Base-by-base conservation (phyloP, 2,888 invertebrate genomes). In the Pemphredon lugubris region DNA sequence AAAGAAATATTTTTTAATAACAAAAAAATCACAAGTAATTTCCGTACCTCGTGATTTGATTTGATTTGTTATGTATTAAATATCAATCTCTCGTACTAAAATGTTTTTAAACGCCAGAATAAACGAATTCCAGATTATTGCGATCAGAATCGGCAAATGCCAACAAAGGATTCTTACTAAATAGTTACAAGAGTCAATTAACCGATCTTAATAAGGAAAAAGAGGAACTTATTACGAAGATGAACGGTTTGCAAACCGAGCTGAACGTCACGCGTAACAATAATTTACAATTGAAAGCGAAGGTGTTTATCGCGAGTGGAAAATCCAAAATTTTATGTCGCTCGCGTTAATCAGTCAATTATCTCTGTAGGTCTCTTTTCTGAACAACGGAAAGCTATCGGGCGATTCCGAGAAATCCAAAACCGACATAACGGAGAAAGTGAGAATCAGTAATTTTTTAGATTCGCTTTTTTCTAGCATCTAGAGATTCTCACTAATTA, bases 131-230 rank as follows among this genome's bases (percentile, higher is more conserved):
- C 21, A 85, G 84, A 70, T 47, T 85, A n/a, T 20, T 72, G 37
- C 64, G 82, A 30, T 71, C 71, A 1, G 84, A 83, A 64, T 85
- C 84, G 2, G 75, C 82, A 0, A 84, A 83, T 32, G 68, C 81
- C 11, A 84, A 85, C 39, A 84, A 81, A 44, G 79, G 77, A 45
- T 74, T 81, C 53, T 66, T 84, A 60, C 20, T 85, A 11, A 84
- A 79, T 47, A 84, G 65, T 50, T 85, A 82, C 40, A 84, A 85
- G 45, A 70, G 67, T 32, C 83, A 84, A 45, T 20, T 84, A 14
- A 51, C 72, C 4, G 79, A 81, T 20, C 21, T 81, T 11, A 59
- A 60, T 3, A 80, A 79, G 21, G 82, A 84, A 30, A 84, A 78
- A 26, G 60, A 77, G n/a, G 60, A 73, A 26, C 40, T 64, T 5